Evolutionary conservation across 2,888 invertebrate genomes (phyloP), one percentile per base, ranked within the genome.

Genomic region (Dasypogon diadema): DNA sequence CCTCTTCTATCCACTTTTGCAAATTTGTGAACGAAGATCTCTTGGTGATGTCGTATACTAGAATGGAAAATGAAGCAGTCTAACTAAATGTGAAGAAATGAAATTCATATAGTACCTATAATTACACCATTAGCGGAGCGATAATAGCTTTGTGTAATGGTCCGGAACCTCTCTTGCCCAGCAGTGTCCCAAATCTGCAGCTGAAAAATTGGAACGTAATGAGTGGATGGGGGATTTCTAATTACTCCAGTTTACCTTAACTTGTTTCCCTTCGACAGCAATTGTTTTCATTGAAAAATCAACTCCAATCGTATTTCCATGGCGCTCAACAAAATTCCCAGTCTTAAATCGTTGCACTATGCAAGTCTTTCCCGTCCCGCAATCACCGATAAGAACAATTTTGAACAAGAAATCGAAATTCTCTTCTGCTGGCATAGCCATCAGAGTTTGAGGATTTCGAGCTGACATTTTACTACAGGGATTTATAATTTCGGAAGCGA

Each of bases 221-320:
- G n/a, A n/a, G n/a, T n/a, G n/a, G n/a, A n/a, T 68, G 12, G 10
- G 2, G 48, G 10, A 30, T 30, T 30, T 30, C 5, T 26, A 12
- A n/a, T 12, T 14, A 10, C 8, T 2, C 24, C 4, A 14, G 34
- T 74, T 76, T 87, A 97, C 97, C 92, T 98, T 98, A 81, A 98
- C 94, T 88, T 93, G 93, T 87, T 98, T 98, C 72, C 94, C 95
- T 85, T 98, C 97, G 60, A 98, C 92, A 80, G 93, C 89, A 48
- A 98, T 90, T 73, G 97, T 98, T 90, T 98, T 98, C 97, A 98
- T 98, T 78, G 97, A 97, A 88, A 98, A 98, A 87, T 98, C 98
- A 75, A 98, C 98, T 79, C 98, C 98, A 84, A 98, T 98, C 60
- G 98, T 98, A 84, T 95, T 97, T 76, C 97, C 97, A 87, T 98